Conservation (phyloP, 2,113 vertebrate genomes). For the Anas platyrhynchos region DNA sequence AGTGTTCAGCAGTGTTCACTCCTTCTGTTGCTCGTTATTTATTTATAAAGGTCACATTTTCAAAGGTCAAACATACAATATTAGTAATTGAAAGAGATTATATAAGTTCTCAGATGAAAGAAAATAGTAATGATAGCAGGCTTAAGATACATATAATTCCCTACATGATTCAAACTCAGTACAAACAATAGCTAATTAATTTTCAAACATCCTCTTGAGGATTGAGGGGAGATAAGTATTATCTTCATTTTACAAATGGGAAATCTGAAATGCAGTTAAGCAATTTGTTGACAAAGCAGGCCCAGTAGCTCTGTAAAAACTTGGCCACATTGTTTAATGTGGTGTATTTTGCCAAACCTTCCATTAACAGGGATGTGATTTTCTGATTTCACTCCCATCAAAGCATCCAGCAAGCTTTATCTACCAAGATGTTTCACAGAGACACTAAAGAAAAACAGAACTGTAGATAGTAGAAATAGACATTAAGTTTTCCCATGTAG, state of each 20-base stretch:
- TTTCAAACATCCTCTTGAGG: slow-evolving; percentile 25
- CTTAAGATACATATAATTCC: slow-evolving; percentile 2
- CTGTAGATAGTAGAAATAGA: not conserved
- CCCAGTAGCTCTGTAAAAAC: not conserved
- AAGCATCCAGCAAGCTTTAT: slow-evolving; percentile 13
- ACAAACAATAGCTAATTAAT: slow-evolving; percentile 56
- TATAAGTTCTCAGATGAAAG: slow-evolving; percentile 16
- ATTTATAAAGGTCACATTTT: slow-evolving; percentile 36
- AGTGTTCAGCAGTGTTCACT: not conserved
- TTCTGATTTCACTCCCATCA: slow-evolving; percentile 25
- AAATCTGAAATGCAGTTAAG: slow-evolving; percentile 28
- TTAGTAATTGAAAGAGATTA: slow-evolving; percentile 8
- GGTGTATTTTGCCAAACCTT: slow-evolving; percentile 2
- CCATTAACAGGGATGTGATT: not conserved
- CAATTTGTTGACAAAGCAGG: not conserved
- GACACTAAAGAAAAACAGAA: not conserved
- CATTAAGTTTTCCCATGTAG: not conserved
- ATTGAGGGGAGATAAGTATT: slow-evolving; percentile 35
- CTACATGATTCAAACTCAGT: slow-evolving; percentile 2
- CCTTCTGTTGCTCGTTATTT: slow-evolving; percentile 22
- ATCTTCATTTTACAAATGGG: slow-evolving; percentile 43
- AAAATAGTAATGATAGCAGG: not conserved
- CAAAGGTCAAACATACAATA: slow-evolving; percentile 10
- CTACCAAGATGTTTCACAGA: not conserved
- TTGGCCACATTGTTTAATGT: not conserved